Evolutionary conservation across 2,888 invertebrate species (phyloP).

Genomic region (Brachylomia viminalis): DNA sequence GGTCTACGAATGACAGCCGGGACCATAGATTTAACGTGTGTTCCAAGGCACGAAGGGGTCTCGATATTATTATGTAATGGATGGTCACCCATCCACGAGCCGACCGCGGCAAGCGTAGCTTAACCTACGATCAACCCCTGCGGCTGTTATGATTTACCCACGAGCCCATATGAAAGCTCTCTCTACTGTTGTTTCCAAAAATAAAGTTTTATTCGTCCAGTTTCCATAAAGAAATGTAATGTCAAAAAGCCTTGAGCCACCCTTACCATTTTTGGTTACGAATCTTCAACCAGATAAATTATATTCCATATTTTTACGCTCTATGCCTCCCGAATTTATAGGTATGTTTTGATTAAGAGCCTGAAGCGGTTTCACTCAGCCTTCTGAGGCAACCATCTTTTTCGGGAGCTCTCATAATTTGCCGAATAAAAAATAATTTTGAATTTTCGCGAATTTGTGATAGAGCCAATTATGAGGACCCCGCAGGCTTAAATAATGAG

Average conservation of each 20-base stretch:
- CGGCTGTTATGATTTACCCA: neutral
- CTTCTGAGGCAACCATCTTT: slow-evolving; percentile 24
- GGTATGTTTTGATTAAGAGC: slow-evolving; percentile 50
- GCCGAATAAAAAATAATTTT: slow-evolving; percentile 35
- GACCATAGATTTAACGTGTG: too few relatives aligned
- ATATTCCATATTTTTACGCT: slow-evolving; percentile 26
- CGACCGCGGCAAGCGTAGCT: neutral
- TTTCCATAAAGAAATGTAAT: slow-evolving; percentile 12
- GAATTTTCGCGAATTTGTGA: slow-evolving; percentile 19
- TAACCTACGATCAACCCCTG: neutral
- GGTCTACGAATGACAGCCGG: too few relatives aligned
- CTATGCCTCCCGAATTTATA: slow-evolving; percentile 28
- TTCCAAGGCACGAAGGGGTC: too few relatives aligned
- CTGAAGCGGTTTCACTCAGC: slow-evolving; percentile 32
- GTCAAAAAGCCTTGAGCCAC: slow-evolving; percentile 20
- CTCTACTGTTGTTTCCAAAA: neutral
- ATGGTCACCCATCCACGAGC: too few relatives aligned
- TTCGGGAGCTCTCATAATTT: slow-evolving; percentile 13
- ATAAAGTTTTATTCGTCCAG: neutral
- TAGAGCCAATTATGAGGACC: neutral
- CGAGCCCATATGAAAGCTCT: neutral
- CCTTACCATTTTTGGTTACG: slow-evolving; percentile 19
- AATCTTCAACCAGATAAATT: slow-evolving; percentile 32
- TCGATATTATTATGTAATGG: too few relatives aligned
- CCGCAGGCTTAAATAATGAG: slow-evolving; percentile 39